Percentiles rank a stretch among this genome's conserved stretches.
Conservation (phyloP, 2,113 vertebrate species). For the Glaucomys volans region DNA sequence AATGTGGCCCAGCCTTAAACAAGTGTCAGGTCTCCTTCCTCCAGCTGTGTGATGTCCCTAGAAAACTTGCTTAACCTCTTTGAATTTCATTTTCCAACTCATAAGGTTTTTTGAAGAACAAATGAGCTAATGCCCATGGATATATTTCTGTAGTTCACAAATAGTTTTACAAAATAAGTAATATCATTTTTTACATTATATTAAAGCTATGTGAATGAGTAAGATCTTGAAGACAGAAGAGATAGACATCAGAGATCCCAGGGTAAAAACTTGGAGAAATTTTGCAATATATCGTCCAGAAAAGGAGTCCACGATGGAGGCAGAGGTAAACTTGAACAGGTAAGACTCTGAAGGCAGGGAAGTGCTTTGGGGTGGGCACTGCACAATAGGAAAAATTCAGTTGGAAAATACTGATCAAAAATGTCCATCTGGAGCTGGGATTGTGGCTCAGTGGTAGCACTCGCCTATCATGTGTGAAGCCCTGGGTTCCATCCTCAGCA, state of each 20-base stretch:
- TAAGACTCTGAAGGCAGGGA: constrained; percentile 31
- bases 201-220: constrained; percentile 63
- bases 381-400: neutral
- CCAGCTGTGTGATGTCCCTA: neutral
- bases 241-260: constrained; percentile 39
- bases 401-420: neutral
- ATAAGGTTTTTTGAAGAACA: constrained; percentile 40
- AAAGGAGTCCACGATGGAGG: constrained; percentile 56
- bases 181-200: constrained; percentile 56
- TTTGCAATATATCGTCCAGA: constrained; percentile 54
- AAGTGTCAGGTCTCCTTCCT: neutral
- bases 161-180: neutral
- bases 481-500: neutral
- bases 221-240: constrained; percentile 64
- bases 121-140: neutral
- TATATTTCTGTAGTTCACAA: constrained; percentile 26
- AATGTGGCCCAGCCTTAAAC: neutral
- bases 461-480: too few species aligned
- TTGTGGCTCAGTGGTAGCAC: too few species aligned
- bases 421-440: too few species aligned
- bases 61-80: neutral
- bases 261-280: constrained; percentile 60
- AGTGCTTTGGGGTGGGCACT: neutral
- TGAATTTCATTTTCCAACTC: constrained; percentile 28
- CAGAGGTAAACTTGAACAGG: constrained; percentile 71